Evolutionary conservation across 2,113 vertebrate species (phyloP).

Genomic region (Oncorhynchus tshawytscha): DNA sequence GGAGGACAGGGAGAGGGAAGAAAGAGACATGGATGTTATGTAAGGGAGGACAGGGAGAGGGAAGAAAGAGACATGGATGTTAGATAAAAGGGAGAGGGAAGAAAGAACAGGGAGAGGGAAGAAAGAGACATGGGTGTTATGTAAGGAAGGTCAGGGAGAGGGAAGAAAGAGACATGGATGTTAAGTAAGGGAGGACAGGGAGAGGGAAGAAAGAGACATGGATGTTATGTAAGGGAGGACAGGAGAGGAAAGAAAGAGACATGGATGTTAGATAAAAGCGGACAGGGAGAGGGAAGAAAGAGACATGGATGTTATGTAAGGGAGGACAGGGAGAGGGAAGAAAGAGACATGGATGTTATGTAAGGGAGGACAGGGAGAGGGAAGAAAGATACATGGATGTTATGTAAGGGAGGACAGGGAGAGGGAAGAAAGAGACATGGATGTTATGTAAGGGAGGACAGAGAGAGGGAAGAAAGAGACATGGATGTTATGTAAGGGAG

Average conservation of each 20-base stretch:
- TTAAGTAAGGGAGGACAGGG: conserved; percentile 71
- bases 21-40: conserved; percentile 50
- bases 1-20: conserved; percentile 42
- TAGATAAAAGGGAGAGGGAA: conserved; percentile 67
- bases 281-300: too few species aligned
- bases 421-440: too few species aligned
- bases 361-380: conserved; percentile 64
- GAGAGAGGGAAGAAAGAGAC: too few species aligned
- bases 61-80: conserved; percentile 20
- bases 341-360: conserved; percentile 50
- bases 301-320: conserved; percentile 67
- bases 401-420: conserved; percentile 71
- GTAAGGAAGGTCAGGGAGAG: conserved; percentile 66
- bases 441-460: conserved; percentile 65
- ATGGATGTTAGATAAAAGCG: conserved; percentile 56
- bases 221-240: conserved; percentile 74
- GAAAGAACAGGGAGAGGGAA: too few species aligned
- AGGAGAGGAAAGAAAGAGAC: too few species aligned
- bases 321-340: conserved; percentile 43
- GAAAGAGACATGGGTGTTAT: conserved; percentile 43
- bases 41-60: conserved; percentile 64
- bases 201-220: too few species aligned
- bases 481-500: conserved; percentile 72
- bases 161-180: conserved; percentile 17
- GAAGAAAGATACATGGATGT: conserved; percentile 17